A percentile compares a stretch with the other conserved stretches of the same genome.
These are phyloP conservation scores for Neuroscelio doddi DNA, from an alignment of 2,888 invertebrate genomes.

Conservation along the genomic window DNA sequence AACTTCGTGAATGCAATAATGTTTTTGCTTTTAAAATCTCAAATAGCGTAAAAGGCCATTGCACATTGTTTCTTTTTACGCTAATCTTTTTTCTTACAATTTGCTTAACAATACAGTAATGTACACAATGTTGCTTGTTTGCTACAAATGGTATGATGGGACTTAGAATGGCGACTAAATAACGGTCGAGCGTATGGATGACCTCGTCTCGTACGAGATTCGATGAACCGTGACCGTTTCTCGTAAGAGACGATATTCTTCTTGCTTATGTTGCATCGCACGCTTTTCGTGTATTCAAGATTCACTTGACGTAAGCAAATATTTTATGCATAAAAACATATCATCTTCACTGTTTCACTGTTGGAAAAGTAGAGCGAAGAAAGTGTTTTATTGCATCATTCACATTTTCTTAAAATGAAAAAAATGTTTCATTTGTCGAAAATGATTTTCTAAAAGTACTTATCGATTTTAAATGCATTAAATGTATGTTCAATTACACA, in stretches of 20 bases:
- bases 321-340: constrained; percentile 9
- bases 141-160: constrained; percentile 41
- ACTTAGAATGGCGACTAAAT: constrained; percentile 52
- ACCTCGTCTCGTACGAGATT: constrained; percentile 32
- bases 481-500: too few species aligned
- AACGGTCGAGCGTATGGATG: constrained; percentile 41
- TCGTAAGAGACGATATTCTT: constrained; percentile 12
- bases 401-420: too few species aligned
- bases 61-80: background rate
- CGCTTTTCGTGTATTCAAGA: constrained; percentile 16
- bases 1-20: too few species aligned
- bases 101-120: constrained; percentile 7
- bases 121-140: background rate
- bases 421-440: too few species aligned
- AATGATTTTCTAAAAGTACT: too few species aligned
- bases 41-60: background rate
- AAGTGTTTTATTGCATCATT: background rate
- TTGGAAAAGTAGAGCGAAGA: constrained; percentile 24
- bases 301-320: constrained; percentile 19
- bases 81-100: constrained; percentile 4
- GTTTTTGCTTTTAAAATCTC: too few species aligned
- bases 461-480: too few species aligned
- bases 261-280: constrained; percentile 16
- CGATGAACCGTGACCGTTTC: constrained; percentile 42
- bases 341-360: constrained; percentile 20